A percentile compares a stretch with the other conserved stretches of the same genome.
Evolutionary conservation across 1,140 invertebrate genomes (phyloP).

Genomic region (Drosophila insularis): DNA sequence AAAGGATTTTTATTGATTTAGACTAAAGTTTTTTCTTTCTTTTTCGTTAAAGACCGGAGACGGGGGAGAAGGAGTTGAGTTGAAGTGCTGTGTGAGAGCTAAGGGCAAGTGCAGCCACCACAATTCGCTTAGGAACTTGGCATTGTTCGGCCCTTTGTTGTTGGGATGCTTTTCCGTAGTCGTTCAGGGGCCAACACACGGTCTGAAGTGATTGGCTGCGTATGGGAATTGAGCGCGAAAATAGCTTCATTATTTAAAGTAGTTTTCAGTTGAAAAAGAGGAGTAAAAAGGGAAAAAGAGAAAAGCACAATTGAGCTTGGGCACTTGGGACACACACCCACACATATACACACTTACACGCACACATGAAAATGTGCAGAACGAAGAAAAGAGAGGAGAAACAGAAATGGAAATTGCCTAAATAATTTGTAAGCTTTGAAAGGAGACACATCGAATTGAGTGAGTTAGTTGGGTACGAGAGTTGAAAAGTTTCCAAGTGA

Average conservation of each 20-base stretch:
- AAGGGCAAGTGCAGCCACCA: conserved; percentile 1
- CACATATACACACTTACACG: not conserved
- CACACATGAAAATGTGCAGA: not conserved
- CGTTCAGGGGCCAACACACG: conserved; percentile 6
- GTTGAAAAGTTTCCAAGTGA: conserved; percentile 25
- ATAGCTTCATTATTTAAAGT: conserved; percentile 81
- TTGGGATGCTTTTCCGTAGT: conserved; percentile 7
- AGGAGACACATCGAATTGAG: conserved; percentile 27
- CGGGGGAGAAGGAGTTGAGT: not conserved
- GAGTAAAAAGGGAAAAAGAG: conserved; percentile 20
- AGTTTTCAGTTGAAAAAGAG: conserved; percentile 48
- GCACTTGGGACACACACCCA: conserved; percentile 35
- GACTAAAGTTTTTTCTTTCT: conserved; percentile 40
- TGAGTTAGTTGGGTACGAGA: conserved; percentile 30
- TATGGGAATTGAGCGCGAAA: conserved; percentile 78
- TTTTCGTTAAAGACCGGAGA: not conserved
- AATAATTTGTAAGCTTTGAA: conserved; percentile 72
- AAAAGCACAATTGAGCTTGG: conserved; percentile 58
- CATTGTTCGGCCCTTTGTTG: conserved; percentile 60
- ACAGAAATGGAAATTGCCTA: conserved; percentile 62
- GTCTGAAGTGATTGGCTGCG: conserved; percentile 72
- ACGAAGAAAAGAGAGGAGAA: conserved; percentile 18
- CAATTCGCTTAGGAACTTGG: conserved; percentile 13
- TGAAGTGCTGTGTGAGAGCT: not conserved
- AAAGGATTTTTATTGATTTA: conserved; percentile 56